A percentile compares a stretch with the other conserved stretches of the same genome.
These are phyloP conservation scores for Drosophila sucinea DNA, from an alignment of 1,140 invertebrate species.

Conservation along the genomic window DNA sequence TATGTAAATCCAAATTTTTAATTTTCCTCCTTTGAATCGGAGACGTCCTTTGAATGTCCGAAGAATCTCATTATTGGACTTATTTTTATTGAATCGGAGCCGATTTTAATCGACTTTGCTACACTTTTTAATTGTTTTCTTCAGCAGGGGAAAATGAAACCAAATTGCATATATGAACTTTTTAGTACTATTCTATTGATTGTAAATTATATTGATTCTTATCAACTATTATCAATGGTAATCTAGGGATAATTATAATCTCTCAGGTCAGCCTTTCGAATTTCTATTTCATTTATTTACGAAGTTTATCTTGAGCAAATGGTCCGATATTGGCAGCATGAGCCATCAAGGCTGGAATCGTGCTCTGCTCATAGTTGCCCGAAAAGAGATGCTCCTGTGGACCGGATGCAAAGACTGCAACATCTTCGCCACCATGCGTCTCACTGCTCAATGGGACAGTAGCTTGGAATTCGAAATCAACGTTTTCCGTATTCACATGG, in stretches of 20 bases:
- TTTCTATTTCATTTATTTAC: conserved; percentile 38
- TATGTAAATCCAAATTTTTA: too few relatives aligned
- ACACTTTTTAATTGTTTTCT: too few relatives aligned
- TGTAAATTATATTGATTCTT: neutral
- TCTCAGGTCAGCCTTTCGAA: neutral
- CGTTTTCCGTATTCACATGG: conserved; percentile 43
- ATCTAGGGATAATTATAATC: neutral
- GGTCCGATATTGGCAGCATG: conserved; percentile 84
- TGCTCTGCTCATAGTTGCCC: conserved; percentile 86
- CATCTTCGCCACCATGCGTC: conserved; percentile 89
- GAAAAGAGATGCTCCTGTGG: conserved; percentile 87
- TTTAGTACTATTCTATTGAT: neutral
- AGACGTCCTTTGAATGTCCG: too few relatives aligned
- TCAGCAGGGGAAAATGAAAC: too few relatives aligned
- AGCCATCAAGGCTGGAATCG: conserved; percentile 86
- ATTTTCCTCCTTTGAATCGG: too few relatives aligned
- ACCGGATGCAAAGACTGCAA: conserved; percentile 86
- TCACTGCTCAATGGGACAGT: conserved; percentile 85
- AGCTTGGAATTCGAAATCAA: conserved; percentile 82
- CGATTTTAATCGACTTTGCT: too few relatives aligned
- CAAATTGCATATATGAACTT: neutral
- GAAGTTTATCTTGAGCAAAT: conserved; percentile 55
- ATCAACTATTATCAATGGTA: neutral
- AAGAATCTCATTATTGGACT: too few relatives aligned
- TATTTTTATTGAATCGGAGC: too few relatives aligned